Evolutionary conservation across 2,797 vertebrate species (phyloP), one percentile per base, ranked within the genome.

Genomic region (Pipistrellus nathusii): DNA sequence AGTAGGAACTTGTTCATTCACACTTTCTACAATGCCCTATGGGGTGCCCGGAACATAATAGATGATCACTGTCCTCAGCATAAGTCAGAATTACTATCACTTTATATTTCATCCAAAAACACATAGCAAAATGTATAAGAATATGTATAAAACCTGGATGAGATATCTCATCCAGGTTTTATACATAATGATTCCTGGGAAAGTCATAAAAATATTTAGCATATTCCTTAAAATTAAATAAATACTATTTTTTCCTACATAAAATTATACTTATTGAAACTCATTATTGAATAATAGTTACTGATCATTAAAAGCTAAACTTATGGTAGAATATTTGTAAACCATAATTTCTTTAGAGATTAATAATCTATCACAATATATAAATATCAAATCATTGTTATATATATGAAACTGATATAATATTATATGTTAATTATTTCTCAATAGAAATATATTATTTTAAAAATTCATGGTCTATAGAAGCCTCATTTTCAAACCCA

Each of bases 161-260:
- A 90, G 62, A 41, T 35, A 80, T 35, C 55, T 71, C 48, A 90
- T 30, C n/a, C n/a, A n/a, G n/a, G n/a, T n/a, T n/a, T n/a, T n/a
- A n/a, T n/a, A n/a, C 48, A 90, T 30, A 27, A 59, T 32, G 38
- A 86, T 80, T 88, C 44, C 64, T 84, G 25, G 44, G 38, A 86
- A 83, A 92, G 46, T 59, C 23, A 81, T 72, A 86, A 71, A 73
- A 66, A 78, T 53, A 84, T 53, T 62, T 73, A 77, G 85, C 25
- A 62, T 46, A 81, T 41, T 69, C 38, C 55, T 93, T 83, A 96
- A 90, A 96, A 88, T 68, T 62, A 83, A 85, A 86, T 72, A n/a
- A n/a, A 41, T 15, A 48, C 11, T 32, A 59, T 78, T 90, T 71
- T 92, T 71, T 25, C 68, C 46, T 55, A 21, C 9, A 93, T 35